phyloP scores from a whole-genome alignment of 2,888 invertebrate genomes.

The Ariolimax columbianus region DNA sequence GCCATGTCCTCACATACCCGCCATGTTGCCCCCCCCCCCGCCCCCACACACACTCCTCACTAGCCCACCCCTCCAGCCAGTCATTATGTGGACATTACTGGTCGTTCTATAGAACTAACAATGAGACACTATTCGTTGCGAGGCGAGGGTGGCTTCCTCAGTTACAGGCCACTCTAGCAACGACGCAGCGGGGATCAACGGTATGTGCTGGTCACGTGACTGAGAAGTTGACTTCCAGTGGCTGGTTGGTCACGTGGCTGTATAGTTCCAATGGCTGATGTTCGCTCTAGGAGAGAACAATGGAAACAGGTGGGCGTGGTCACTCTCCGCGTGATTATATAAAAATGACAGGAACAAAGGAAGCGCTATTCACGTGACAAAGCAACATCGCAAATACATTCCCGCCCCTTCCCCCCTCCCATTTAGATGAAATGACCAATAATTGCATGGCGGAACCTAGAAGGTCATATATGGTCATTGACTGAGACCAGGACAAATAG shows the following conservation, averaged over 20 bases:
- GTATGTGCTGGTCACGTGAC: background rate
- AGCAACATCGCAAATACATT: background rate
- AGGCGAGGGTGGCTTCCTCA: background rate
- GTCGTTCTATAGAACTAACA: too few species aligned
- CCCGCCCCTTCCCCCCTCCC: background rate
- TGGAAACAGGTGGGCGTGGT: background rate
- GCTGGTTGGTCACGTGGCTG: background rate
- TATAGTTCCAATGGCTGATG: background rate
- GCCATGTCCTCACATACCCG: too few species aligned
- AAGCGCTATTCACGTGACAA: background rate
- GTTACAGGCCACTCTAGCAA: background rate
- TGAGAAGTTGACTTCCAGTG: too few species aligned
- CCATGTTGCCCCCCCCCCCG: too few species aligned
- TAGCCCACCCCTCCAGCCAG: too few species aligned
- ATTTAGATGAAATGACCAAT: background rate
- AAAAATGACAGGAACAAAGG: background rate
- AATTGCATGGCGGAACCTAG: background rate
- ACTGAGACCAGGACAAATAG: background rate
- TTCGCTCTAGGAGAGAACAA: background rate
- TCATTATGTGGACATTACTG: too few species aligned
- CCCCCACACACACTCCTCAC: too few species aligned
- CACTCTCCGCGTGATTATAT: background rate
- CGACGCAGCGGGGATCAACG: background rate
- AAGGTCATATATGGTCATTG: background rate
- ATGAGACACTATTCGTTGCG: too few species aligned